Evolutionary conservation across 2,113 vertebrate species (phyloP).

Genomic region (Macrotus californicus): DNA sequence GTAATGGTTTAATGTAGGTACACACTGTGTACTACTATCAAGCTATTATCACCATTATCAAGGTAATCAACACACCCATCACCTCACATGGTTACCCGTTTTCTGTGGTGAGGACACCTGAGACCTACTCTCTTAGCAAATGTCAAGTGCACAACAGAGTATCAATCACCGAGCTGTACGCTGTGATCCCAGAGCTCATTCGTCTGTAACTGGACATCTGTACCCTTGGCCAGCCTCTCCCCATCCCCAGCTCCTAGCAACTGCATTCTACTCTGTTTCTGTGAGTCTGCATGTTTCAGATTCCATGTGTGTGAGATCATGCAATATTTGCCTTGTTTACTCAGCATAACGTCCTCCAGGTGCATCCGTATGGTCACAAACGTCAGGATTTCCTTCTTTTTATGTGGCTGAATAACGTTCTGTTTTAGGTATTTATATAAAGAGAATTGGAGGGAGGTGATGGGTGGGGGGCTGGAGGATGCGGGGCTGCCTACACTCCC

Average conservation of each 20-base stretch:
- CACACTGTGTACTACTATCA: background rate
- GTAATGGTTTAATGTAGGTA: background rate
- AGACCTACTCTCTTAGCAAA: background rate
- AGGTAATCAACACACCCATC: background rate
- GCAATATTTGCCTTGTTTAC: background rate
- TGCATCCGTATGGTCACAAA: background rate
- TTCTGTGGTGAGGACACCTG: background rate
- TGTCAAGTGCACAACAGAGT: background rate
- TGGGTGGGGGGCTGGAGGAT: rapidly evolving
- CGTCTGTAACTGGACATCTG: background rate
- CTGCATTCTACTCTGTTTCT: background rate
- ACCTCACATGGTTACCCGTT: background rate
- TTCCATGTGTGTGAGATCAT: background rate
- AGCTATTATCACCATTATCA: background rate
- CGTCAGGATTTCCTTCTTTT: background rate
- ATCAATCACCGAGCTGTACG: background rate
- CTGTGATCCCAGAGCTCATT: background rate
- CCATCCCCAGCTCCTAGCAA: background rate
- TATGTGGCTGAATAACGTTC: background rate
- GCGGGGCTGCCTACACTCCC: background rate
- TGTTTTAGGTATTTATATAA: background rate
- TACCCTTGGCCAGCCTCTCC: background rate
- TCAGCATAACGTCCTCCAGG: background rate
- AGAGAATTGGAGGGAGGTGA: background rate
- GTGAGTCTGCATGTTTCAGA: background rate